Evolutionary conservation across 2,113 vertebrate species (phyloP), one percentile per base, ranked within the genome.

Genomic region (Amblyopsis rosae): DNA sequence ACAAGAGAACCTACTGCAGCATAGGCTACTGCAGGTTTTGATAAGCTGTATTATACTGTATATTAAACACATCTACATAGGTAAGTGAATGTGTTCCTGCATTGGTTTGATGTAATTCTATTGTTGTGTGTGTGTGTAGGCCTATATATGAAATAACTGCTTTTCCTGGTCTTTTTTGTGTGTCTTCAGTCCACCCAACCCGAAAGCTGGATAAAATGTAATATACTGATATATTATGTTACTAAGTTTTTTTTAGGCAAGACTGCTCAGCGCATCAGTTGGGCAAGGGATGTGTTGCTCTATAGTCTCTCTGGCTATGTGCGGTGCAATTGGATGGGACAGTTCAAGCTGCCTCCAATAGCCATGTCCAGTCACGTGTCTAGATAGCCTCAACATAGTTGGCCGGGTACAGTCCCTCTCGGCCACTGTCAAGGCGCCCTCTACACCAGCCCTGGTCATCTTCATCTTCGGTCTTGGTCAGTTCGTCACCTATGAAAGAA

Each of bases 391-490:
- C 97, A 65, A 99, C 97, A 0, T 99, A 99, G 92, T 98, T 99
- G 91, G 97, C 97, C 0, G 97, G 97, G 86, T 98, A 99, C 87
- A 99, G 94, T 89, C 97, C 97, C 79, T 96, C 91, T 76, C 90
- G 94, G 80, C 97, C 97, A 69, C 64, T 95, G 92, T 98, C 97
- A 89, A 99, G 91, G 72, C 96, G 97, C 81, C 97, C 97, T 92
- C 96, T 94, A 94, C 97, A 99, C 97, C 97, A 99, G 62, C 97
- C 97, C 83, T 99, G 97, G 76, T 98, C 97, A 0, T 99, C 97
- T 87, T 99, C 97, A 50, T 98, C 96, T 50, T 96, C 97, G 0
- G 96, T 95, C 91, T 98, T 99, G 90, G 90, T 96, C 82, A 99
- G 91, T 79, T 98, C 97, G 0, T 99, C 97, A 80, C 97, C 97